Conservation (phyloP, 2,113 vertebrate species). For the Cyanocitta stelleri region DNA sequence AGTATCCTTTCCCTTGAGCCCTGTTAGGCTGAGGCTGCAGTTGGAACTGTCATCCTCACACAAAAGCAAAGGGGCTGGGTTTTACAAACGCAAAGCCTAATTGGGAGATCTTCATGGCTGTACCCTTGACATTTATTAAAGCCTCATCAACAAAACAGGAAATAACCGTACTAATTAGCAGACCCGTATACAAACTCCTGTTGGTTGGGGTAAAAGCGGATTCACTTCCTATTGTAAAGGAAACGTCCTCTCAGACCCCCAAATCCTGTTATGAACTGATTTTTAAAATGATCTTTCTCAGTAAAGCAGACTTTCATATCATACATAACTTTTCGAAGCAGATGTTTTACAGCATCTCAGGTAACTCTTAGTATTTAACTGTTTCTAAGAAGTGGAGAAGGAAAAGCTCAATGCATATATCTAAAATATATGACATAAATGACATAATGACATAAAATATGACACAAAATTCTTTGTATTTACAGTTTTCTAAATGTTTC, state of each 20-base stretch:
- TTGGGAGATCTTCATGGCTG: slow-evolving; percentile 74
- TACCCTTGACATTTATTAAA: slow-evolving; percentile 78
- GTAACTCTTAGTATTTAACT: not conserved
- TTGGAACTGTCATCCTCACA: slow-evolving; percentile 74
- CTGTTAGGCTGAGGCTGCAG: slow-evolving; percentile 75
- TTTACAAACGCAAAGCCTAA: slow-evolving; percentile 74
- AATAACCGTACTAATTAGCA: slow-evolving; percentile 75
- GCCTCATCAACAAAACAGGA: slow-evolving; percentile 76
- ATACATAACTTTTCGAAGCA: not conserved
- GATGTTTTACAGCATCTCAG: not conserved
- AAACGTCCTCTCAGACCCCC: not conserved
- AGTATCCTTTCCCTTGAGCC: slow-evolving; percentile 74
- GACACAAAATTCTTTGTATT: not conserved
- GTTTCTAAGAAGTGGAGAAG: not conserved
- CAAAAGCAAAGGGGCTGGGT: slow-evolving; percentile 70
- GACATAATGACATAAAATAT: not conserved
- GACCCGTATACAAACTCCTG: slow-evolving; percentile 44
- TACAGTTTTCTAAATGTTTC: not conserved
- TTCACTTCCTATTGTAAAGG: slow-evolving; percentile 18
- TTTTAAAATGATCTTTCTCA: not conserved
- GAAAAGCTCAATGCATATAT: not conserved
- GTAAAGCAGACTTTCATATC: not conserved
- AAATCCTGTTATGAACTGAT: not conserved
- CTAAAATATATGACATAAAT: no score
- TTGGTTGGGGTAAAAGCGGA: slow-evolving; percentile 30